phyloP scores from a whole-genome alignment of 2,113 vertebrate genomes.

The Lates calcarifer region DNA sequence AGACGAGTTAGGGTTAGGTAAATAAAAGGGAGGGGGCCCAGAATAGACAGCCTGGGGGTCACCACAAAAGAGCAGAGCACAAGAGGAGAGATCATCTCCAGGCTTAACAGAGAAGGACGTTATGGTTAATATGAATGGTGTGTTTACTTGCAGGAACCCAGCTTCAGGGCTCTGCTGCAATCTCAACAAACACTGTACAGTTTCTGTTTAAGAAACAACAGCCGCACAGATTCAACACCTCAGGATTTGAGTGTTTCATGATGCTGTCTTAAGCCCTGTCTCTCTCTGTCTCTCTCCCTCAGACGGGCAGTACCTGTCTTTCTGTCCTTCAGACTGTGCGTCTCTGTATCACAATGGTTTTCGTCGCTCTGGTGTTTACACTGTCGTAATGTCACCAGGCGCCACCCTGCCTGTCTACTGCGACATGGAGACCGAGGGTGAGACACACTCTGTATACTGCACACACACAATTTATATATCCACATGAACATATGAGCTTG shows the following conservation, averaged over 20 bases:
- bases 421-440: conserved; percentile 90
- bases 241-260: neutral
- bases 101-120: too few relatives aligned
- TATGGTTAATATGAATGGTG: too few relatives aligned
- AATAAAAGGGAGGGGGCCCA: neutral
- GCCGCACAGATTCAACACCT: neutral
- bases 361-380: conserved; percentile 85
- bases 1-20: too few relatives aligned
- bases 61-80: neutral
- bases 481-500: neutral
- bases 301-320: conserved; percentile 60
- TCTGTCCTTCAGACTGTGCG: conserved; percentile 85
- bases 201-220: neutral
- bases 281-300: conserved; percentile 3
- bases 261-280: neutral
- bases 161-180: too few relatives aligned
- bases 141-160: too few relatives aligned
- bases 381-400: conserved; percentile 78
- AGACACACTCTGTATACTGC: neutral
- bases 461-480: neutral
- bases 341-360: conserved; percentile 81
- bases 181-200: too few relatives aligned
- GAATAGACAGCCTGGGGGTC: neutral
- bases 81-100: too few relatives aligned
- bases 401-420: conserved; percentile 84